Conservation (phyloP, 2,113 vertebrate genomes). For the Ammodytes dubius region DNA sequence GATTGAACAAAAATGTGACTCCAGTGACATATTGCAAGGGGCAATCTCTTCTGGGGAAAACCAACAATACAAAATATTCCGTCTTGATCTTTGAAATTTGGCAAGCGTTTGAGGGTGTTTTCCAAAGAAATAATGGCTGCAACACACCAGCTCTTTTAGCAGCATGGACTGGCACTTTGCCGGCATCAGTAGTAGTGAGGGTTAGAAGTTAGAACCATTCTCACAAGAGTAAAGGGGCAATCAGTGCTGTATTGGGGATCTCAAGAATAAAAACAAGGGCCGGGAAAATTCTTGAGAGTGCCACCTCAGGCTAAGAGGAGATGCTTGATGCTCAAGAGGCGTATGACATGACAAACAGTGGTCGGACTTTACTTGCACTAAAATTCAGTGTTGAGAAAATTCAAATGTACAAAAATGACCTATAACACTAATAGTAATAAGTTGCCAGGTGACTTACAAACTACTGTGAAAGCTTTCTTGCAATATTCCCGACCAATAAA, state of each 20-base stretch:
- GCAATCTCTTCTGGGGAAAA: constrained; percentile 29
- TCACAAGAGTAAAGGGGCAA: not conserved
- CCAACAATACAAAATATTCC: not conserved
- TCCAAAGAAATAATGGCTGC: constrained; percentile 41
- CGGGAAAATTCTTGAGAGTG: not conserved
- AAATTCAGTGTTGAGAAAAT: not conserved
- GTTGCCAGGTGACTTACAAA: not conserved
- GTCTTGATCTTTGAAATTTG: constrained; percentile 19
- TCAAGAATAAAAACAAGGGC: not conserved
- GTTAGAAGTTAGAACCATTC: not conserved
- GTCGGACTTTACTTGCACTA: not conserved
- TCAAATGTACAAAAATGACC: not conserved
- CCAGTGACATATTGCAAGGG: constrained; percentile 5
- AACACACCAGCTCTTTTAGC: constrained; percentile 49
- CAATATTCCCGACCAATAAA: not conserved
- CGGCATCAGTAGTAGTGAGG: constrained; percentile 36
- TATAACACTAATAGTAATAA: not conserved
- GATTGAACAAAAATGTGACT: constrained; percentile 20
- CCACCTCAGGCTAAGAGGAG: not conserved
- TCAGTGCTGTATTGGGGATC: not conserved
- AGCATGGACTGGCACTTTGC: constrained; percentile 53
- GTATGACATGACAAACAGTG: not conserved
- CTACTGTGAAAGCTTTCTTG: not conserved
- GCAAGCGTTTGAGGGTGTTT: constrained; percentile 8
- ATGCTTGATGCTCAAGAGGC: not conserved